Evolutionary conservation across 2,113 vertebrate genomes (phyloP).

Genomic region (Takifugu flavidus): DNA sequence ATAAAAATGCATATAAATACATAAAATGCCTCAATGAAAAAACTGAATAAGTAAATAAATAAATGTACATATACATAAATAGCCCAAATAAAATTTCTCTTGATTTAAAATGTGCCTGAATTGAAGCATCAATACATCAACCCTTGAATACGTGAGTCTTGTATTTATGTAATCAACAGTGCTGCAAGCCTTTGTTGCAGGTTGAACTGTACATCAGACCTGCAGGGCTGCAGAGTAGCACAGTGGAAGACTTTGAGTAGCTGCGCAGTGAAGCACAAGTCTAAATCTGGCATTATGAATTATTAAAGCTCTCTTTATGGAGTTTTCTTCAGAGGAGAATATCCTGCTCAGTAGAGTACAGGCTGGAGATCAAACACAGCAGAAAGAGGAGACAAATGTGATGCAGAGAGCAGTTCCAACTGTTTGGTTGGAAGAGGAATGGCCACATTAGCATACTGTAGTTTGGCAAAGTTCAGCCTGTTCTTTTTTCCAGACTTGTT

Average conservation of each 20-base stretch:
- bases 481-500: no score
- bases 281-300: conserved; percentile 77
- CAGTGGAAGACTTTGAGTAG: conserved; percentile 65
- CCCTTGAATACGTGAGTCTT: conserved; percentile 3
- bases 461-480: no score
- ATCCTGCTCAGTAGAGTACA: conserved; percentile 62
- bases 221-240: conserved; percentile 59
- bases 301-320: conserved; percentile 75
- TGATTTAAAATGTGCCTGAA: no score
- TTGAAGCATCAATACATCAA: not conserved
- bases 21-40: no score
- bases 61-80: no score
- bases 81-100: no score
- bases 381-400: conserved; percentile 52
- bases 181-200: conserved; percentile 41
- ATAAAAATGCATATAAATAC: no score
- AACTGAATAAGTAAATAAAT: no score
- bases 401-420: conserved; percentile 55
- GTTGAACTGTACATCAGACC: conserved; percentile 49
- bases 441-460: conserved; percentile 27
- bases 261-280: conserved; percentile 66
- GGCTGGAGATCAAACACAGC: conserved; percentile 68
- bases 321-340: conserved; percentile 67
- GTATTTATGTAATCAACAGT: conserved; percentile 29
- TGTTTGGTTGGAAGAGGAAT: conserved; percentile 39